Evolutionary conservation across 1,140 invertebrate genomes (phyloP).

Genomic region (Scaptomyza hsui): DNA sequence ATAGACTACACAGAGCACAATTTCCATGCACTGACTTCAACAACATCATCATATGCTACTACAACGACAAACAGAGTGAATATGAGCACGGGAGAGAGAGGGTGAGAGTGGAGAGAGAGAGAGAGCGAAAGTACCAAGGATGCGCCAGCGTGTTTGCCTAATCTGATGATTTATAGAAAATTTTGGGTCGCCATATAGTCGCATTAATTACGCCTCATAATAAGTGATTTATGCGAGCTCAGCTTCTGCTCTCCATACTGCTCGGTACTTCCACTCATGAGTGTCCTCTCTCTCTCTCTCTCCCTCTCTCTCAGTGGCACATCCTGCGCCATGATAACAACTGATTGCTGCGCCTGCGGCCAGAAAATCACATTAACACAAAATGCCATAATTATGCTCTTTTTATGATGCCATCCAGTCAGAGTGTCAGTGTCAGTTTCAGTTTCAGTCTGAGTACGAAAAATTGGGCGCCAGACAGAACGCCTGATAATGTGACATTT

Average conservation of each 20-base stretch:
- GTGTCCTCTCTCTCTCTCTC: constrained; percentile 2
- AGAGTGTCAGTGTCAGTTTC: constrained; percentile 17
- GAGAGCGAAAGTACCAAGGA: background rate
- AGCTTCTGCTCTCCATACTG: constrained; percentile 25
- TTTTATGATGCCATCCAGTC: constrained; percentile 51
- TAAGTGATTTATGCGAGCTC: constrained; percentile 76
- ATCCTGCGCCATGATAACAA: constrained; percentile 43
- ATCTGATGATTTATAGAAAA: constrained; percentile 79
- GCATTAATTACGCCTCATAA: constrained; percentile 81
- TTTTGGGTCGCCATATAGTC: constrained; percentile 76
- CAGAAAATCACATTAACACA: constrained; percentile 70
- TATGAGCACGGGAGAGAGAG: background rate
- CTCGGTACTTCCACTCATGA: constrained; percentile 9
- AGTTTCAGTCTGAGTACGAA: background rate
- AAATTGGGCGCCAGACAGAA: background rate
- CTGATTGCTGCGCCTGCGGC: constrained; percentile 56
- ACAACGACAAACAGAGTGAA: background rate
- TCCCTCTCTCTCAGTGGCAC: constrained; percentile 29
- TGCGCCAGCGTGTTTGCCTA: constrained; percentile 66
- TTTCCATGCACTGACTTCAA: constrained; percentile 15
- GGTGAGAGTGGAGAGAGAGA: background rate
- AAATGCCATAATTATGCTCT: constrained; percentile 68
- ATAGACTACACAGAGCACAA: constrained; percentile 15
- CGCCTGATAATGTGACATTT: constrained; percentile 24
- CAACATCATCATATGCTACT: constrained; percentile 49